Base-by-base conservation (phyloP, 1,140 invertebrate genomes). In the Zophobas morio region DNA sequence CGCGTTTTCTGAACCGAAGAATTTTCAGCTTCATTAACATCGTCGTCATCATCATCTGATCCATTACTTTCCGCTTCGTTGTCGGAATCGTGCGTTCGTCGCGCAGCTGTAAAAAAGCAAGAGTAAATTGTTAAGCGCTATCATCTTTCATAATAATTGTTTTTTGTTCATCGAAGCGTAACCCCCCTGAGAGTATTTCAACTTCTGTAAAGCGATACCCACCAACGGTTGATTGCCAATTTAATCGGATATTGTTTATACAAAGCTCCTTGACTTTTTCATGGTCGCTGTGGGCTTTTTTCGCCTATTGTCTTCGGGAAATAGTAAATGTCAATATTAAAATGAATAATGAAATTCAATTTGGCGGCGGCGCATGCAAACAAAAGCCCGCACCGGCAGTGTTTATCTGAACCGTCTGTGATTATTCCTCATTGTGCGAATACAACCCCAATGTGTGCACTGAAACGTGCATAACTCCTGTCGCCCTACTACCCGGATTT, bases 341-440 rank as follows among this genome's bases (percentile, higher is more conserved):
- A 73, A 73, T 73, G 71, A 73, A 73, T 73, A 73, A 73, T 73
- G 71, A 73, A 73, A 73, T 73, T 73, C 47, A 73, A 73, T 73
- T 72, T 73, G 35, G 49, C 56, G 47, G 71, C 49, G 49, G 49
- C 49, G 71, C n/a, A 73, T 56, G 54, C 54, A 56, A 73, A 73
- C 71, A 73, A 73, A 66, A 73, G 71, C 71, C 40, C 36, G 34
- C 66, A 71, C 47, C 47, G 66, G 42, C 37, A 20, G 46, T 56
- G 71, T 73, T 73, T 73, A 73, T 73, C 71, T 73, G 54, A 54
- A 37, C 71, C 71, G 51, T 51, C 51, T 73, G 71, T 73, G 71
- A 73, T 73, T 73, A 73, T 73, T 73, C 39, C 71, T 54, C 49
- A 73, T 73, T 73, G 71, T 73, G 71, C 70, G 47, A 47, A 47